Evolutionary conservation across 64 coral and sea anemone genomes (phyloP), one percentile per base, ranked within the genome.

Genomic region (Stichodactyla mertensii): DNA sequence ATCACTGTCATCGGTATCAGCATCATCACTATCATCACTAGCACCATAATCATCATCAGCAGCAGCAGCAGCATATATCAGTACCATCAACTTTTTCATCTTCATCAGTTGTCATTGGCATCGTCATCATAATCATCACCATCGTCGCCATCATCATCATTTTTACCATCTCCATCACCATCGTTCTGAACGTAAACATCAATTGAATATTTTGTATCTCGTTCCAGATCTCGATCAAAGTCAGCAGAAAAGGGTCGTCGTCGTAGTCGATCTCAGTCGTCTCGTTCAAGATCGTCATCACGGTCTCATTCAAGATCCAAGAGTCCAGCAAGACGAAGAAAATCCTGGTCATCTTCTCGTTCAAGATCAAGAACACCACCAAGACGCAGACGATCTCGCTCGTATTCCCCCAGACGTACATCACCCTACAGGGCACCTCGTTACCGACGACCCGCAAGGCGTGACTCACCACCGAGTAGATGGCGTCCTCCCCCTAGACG

Each of bases 301-400:
- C 82, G 67, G 14, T 91, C 89, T 22, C 83, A 71, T 5, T 91
- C 89, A 16, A 64, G 89, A 59, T 66, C 62, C 22, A 74, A 74
- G 23, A 74, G 8, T 31, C 69, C 69, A 10, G 26, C 24, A 6
- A 31, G 69, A 31, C 69, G 89, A 86, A 54, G 83, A 78, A 55
- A 74, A 31, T 95, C 93, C 18, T 79, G 87, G 18, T 95, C 94
- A 4, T 81, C 79, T 14, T 92, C 91, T 23, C 86, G 60, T 56
- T 96, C 94, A 15, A 92, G 85, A 79, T 96, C 94, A 53, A 86
- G 91, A 27, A 87, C 77, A 56, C 92, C 87, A 66, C 94, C 88
- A 15, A 80, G 92, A 24, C 86, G 92, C 15, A 87, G 89, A 84
- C 87, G 97, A 12, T 95, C 97, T 84, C 83, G 78, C 14, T 99